These are phyloP conservation scores for Hedychridium roseum DNA, from an alignment of 2,888 invertebrate species.

Conservation along the genomic window DNA sequence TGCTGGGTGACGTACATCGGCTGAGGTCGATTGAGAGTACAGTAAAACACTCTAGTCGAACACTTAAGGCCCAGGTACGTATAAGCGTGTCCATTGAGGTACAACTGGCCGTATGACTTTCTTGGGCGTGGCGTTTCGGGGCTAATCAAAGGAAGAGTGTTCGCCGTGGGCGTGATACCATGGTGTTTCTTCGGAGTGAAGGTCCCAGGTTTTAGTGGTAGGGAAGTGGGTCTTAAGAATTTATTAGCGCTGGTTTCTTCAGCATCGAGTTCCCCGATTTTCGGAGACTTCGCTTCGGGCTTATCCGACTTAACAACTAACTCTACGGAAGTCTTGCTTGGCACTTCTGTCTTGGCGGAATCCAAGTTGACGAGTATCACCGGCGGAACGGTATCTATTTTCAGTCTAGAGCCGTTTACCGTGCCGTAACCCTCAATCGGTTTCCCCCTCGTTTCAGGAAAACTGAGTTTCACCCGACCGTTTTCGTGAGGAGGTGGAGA, in stretches of 20 bases:
- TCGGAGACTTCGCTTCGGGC: constrained; percentile 30
- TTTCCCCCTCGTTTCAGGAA: constrained; percentile 28
- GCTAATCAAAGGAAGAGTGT: constrained; percentile 84
- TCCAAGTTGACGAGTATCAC: constrained; percentile 36
- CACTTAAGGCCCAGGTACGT: constrained; percentile 91
- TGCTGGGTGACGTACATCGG: constrained; percentile 93
- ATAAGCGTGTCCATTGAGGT: constrained; percentile 90
- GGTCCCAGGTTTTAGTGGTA: constrained; percentile 85
- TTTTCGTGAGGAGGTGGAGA: constrained; percentile 32
- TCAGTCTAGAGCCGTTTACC: constrained; percentile 25
- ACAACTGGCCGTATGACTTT: constrained; percentile 88
- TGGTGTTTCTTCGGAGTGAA: constrained; percentile 83
- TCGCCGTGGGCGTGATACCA: constrained; percentile 82
- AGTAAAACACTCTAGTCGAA: constrained; percentile 90
- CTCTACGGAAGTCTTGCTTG: constrained; percentile 38
- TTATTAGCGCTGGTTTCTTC: constrained; percentile 69
- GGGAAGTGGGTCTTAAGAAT: constrained; percentile 82
- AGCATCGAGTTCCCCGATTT: constrained; percentile 22
- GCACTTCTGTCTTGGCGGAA: constrained; percentile 42
- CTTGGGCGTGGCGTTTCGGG: constrained; percentile 91
- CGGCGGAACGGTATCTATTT: constrained; percentile 22
- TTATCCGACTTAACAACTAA: constrained; percentile 34
- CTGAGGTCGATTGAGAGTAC: constrained; percentile 91
- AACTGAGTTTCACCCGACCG: constrained; percentile 32
- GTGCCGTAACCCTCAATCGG: constrained; percentile 15